These are phyloP conservation scores for Thecophora atra DNA, from an alignment of 2,888 invertebrate genomes.

Conservation along the genomic window DNA sequence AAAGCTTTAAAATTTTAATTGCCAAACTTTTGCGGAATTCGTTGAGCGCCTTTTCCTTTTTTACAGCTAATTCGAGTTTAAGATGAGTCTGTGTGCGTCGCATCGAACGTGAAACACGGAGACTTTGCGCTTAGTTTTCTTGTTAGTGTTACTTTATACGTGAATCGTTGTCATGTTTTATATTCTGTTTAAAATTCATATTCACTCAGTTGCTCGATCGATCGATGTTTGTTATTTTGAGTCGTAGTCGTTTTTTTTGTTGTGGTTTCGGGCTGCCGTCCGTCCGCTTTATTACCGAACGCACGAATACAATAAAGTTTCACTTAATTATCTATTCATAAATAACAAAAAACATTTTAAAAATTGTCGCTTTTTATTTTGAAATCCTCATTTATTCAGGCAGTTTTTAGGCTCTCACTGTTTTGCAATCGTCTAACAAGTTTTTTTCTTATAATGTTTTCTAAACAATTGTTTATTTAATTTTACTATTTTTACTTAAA, in stretches of 20 bases:
- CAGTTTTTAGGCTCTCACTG: not conserved
- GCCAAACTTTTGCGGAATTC: not conserved
- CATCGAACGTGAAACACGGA: not conserved
- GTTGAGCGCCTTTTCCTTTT: not conserved
- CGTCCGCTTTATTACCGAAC: slow-evolving; percentile 5
- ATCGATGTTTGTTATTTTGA: not conserved
- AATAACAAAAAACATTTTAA: slow-evolving; percentile 24
- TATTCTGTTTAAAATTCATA: not conserved
- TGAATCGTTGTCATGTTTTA: too few species aligned
- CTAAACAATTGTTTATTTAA: not conserved
- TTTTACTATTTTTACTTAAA: not conserved
- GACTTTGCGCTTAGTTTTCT: not conserved
- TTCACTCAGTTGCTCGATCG: not conserved
- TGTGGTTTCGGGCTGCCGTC: not conserved
- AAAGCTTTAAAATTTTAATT: not conserved
- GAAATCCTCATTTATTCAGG: not conserved
- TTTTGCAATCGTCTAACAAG: slow-evolving; percentile 4
- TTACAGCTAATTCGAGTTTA: not conserved
- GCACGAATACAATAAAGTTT: slow-evolving; percentile 30
- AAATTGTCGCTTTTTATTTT: not conserved
- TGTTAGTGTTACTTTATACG: not conserved
- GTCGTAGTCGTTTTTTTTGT: not conserved
- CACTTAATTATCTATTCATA: slow-evolving; percentile 30
- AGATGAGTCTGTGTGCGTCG: not conserved
- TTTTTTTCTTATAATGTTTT: slow-evolving; percentile 17